A percentile compares a stretch with the other conserved stretches of the same genome.
These are phyloP conservation scores for Smittia aterrima DNA, from an alignment of 2,888 invertebrate genomes.

Conservation along the genomic window DNA sequence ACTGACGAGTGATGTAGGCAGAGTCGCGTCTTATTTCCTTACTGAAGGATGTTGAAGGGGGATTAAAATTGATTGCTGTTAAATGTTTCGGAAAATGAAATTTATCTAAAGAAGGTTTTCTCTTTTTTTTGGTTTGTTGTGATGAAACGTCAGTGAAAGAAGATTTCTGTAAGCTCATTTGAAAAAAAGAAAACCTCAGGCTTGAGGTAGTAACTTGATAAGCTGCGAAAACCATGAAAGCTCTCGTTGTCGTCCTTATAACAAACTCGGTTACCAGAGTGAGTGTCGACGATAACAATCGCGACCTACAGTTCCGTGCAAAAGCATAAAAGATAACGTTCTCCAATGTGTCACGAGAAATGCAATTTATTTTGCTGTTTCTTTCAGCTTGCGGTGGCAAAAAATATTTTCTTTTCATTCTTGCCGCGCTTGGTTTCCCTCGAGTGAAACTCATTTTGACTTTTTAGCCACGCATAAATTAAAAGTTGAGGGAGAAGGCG, in stretches of 20 bases:
- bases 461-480: conserved; percentile 33
- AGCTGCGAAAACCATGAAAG: neutral
- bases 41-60: conserved; percentile 12
- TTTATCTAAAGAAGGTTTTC: conserved; percentile 16
- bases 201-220: too few species aligned
- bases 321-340: neutral
- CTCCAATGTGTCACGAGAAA: conserved; percentile 13
- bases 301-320: neutral
- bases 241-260: too few species aligned
- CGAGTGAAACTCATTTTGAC: conserved; percentile 19
- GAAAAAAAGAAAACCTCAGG: too few species aligned
- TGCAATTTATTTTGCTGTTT: conserved; percentile 31
- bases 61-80: conserved; percentile 38
- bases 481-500: neutral
- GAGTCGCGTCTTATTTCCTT: neutral
- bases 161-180: too few species aligned
- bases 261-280: too few species aligned
- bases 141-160: too few species aligned
- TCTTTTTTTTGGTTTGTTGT: neutral
- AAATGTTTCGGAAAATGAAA: conserved; percentile 33
- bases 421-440: neutral
- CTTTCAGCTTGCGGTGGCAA: neutral
- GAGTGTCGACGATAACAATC: neutral
- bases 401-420: neutral
- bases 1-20: neutral